Evolutionary conservation across 1,140 invertebrate genomes (phyloP).

Genomic region (Drosophila kikkawai): DNA sequence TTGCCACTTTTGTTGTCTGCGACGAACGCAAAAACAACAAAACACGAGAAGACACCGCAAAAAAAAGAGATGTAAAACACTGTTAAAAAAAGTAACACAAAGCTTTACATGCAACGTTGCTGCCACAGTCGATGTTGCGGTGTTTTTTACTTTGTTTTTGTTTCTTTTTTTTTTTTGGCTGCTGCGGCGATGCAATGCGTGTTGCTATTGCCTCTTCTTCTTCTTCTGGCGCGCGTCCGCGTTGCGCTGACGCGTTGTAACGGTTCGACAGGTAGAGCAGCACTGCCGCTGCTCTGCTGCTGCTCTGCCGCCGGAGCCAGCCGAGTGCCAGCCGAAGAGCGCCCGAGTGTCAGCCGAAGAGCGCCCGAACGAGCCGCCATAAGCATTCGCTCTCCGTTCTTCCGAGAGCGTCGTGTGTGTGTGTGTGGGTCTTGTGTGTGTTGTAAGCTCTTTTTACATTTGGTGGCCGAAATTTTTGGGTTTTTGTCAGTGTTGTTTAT

Average conservation of each 20-base stretch:
- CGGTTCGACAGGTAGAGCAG: constrained; percentile 69
- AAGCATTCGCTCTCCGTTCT: neutral
- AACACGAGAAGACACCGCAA: constrained; percentile 34
- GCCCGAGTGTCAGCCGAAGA: constrained; percentile 10
- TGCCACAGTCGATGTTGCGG: constrained; percentile 13
- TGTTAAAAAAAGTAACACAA: constrained; percentile 36
- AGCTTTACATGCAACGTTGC: constrained; percentile 61
- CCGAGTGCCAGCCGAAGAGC: neutral
- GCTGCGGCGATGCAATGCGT: constrained; percentile 40
- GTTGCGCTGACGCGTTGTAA: constrained; percentile 63
- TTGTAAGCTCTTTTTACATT: constrained; percentile 64
- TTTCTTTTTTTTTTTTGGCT: constrained; percentile 8
- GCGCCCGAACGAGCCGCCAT: neutral
- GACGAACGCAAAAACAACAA: constrained; percentile 58
- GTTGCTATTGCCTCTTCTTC: constrained; percentile 24
- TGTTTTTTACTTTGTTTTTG: constrained; percentile 15
- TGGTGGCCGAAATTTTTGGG: constrained; percentile 38
- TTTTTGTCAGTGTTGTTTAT: constrained; percentile 8
- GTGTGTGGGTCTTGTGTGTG: neutral
- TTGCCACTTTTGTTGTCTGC: constrained; percentile 71
- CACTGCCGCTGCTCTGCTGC: constrained; percentile 24
- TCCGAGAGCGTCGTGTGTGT: constrained; percentile 21
- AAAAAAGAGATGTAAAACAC: constrained; percentile 31
- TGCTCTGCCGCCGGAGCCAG: constrained; percentile 9
- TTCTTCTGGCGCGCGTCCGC: constrained; percentile 41